These are phyloP conservation scores for Melieria omissa DNA, from an alignment of 2,888 invertebrate genomes.

Conservation along the genomic window DNA sequence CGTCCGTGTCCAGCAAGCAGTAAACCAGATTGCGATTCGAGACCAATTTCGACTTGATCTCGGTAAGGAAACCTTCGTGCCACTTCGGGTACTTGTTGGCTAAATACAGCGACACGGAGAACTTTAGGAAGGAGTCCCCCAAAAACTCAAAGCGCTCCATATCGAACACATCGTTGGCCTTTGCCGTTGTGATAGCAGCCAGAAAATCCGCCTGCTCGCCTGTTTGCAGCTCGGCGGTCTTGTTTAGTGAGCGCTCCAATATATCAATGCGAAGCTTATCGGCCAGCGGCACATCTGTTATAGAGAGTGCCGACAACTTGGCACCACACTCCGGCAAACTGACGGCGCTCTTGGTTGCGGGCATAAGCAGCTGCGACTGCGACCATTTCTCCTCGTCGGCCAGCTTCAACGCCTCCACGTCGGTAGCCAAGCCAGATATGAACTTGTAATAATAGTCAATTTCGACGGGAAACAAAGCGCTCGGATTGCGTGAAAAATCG, in stretches of 20 bases:
- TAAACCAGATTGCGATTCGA: constrained; percentile 88
- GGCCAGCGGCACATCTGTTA: constrained; percentile 38
- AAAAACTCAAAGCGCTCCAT: constrained; percentile 85
- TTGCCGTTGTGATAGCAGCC: constrained; percentile 75
- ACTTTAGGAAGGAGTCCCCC: constrained; percentile 88
- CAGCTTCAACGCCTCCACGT: constrained; percentile 46
- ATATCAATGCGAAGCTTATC: constrained; percentile 48
- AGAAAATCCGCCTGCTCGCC: constrained; percentile 64
- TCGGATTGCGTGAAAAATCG: constrained; percentile 74
- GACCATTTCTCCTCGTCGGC: constrained; percentile 48
- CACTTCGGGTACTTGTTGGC: constrained; percentile 73
- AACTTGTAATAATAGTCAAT: constrained; percentile 78
- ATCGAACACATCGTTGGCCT: constrained; percentile 78
- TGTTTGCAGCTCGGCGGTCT: constrained; percentile 39
- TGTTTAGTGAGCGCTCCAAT: constrained; percentile 47
- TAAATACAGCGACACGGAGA: constrained; percentile 76
- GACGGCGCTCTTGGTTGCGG: not conserved
- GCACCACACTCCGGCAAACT: not conserved
- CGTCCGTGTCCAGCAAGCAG: constrained; percentile 69
- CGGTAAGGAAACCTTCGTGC: constrained; percentile 81
- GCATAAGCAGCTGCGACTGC: constrained; percentile 51
- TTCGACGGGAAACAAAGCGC: constrained; percentile 73
- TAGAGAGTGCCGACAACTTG: constrained; percentile 16
- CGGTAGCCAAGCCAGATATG: constrained; percentile 58
- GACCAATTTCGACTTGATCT: constrained; percentile 74